These are phyloP conservation scores for Zaprionus tsacasi DNA, from an alignment of 1,140 invertebrate genomes.

Conservation along the genomic window DNA sequence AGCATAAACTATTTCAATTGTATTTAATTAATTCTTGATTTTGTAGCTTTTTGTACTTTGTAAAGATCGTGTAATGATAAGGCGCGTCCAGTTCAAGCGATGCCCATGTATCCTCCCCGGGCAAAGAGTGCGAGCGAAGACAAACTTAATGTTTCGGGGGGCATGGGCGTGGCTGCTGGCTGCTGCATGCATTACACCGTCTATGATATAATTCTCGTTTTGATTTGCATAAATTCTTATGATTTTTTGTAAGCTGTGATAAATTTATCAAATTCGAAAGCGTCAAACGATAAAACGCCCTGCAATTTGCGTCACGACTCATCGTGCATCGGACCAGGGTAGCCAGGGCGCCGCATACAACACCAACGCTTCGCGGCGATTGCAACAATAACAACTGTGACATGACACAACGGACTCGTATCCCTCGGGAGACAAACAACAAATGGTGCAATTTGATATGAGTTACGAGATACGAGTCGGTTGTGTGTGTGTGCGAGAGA, in stretches of 20 bases:
- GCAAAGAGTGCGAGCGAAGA: conserved; percentile 75
- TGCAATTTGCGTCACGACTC: conserved; percentile 32
- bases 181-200: conserved; percentile 52
- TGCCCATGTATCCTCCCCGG: conserved; percentile 39
- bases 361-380: conserved; percentile 21
- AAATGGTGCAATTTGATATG: conserved; percentile 78
- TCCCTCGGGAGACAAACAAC: conserved; percentile 68
- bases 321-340: conserved; percentile 49
- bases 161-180: conserved; percentile 61
- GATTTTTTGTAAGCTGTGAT: conserved; percentile 80
- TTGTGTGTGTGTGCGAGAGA: conserved; percentile 15
- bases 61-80: conserved; percentile 60
- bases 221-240: conserved; percentile 68
- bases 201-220: conserved; percentile 51
- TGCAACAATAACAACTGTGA: conserved; percentile 15
- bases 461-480: conserved; percentile 64
- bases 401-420: conserved; percentile 56
- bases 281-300: conserved; percentile 62
- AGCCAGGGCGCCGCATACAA: conserved; percentile 49
- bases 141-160: conserved; percentile 57
- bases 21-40: conserved; percentile 55
- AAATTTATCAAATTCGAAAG: conserved; percentile 81
- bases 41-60: conserved; percentile 70
- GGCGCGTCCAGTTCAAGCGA: conserved; percentile 36
- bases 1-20: conserved; percentile 67